Evolutionary conservation across 2,113 vertebrate genomes (phyloP), one percentile per base, ranked within the genome.

Genomic region (Micronisus gabar): DNA sequence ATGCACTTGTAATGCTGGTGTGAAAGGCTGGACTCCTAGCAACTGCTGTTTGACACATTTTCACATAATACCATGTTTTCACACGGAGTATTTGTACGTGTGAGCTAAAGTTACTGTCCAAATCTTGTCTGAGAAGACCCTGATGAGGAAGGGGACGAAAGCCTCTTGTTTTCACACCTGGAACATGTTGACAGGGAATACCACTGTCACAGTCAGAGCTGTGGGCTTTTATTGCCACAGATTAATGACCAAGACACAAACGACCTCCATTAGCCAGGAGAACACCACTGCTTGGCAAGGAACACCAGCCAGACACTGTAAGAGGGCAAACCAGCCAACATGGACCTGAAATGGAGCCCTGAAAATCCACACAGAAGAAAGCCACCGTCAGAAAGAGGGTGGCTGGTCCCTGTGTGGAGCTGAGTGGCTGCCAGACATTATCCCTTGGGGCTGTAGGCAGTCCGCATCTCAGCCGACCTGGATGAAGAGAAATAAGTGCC

Each of bases 211-310:
- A 48, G 14, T 34, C 36, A 74, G 63, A 56, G 29, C 55, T 73
- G 36, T 30, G n/a, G 92, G 30, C 8, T 92, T 94, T 79, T 53
- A 61, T 38, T 56, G 9, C 26, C 45, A 58, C n/a, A 40, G 11
- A 67, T 58, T 58, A 62, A 32, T 20, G 41, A 38, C 17, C 1
- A 2, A 19, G 73, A 43, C 23, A 71, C 8, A 84, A 72, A 47
- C 0, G 0, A 29, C 12, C 15, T 70, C 34, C 13, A 5, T 10
- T 21, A 63, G 13, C 34, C 1, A 2, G 32, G 25, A 84, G 3
- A 38, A 13, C 15, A 36, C 6, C 16, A n/a, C 34, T 78, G 11
- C 34, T 76, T 68, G 21, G 34, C 43, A 43, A 93, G 20, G 38
- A 34, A 18, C 53, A 30, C 6, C 5, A 82, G 40, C 11, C 13